Evolutionary conservation across 1,140 invertebrate genomes (phyloP).

Genomic region (Drosophila ambigua): DNA sequence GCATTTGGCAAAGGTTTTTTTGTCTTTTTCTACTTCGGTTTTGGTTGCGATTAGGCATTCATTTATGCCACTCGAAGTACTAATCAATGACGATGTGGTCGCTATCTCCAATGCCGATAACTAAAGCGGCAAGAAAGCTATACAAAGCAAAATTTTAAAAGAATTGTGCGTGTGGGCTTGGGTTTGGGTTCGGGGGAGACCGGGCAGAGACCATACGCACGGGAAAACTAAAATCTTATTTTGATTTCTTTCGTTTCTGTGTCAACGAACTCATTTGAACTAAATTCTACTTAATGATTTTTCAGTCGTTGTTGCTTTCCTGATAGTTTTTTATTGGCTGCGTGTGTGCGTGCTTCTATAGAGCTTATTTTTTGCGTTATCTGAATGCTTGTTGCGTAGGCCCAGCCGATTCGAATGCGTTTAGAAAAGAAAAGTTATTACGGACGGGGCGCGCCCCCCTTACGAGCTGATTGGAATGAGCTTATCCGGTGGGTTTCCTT

Average conservation of each 20-base stretch:
- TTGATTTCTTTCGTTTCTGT: slow-evolving; percentile 77
- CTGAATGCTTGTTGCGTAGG: slow-evolving; percentile 64
- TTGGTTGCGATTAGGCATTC: slow-evolving; percentile 23
- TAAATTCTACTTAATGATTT: slow-evolving; percentile 71
- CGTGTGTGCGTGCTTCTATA: slow-evolving; percentile 33
- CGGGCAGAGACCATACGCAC: slow-evolving; percentile 27
- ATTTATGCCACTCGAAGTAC: slow-evolving; percentile 5
- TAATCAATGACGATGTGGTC: slow-evolving; percentile 39
- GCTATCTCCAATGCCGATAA: slow-evolving; percentile 27
- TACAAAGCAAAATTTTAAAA: background rate
- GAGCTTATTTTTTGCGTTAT: slow-evolving; percentile 37
- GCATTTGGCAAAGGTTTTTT: slow-evolving; percentile 38
- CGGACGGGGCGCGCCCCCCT: slow-evolving; percentile 13
- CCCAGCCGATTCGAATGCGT: slow-evolving; percentile 47
- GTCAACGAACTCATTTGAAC: slow-evolving; percentile 77
- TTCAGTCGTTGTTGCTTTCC: slow-evolving; percentile 45
- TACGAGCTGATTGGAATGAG: slow-evolving; percentile 23
- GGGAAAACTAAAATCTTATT: slow-evolving; percentile 54
- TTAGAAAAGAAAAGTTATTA: slow-evolving; percentile 77
- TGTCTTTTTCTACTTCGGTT: background rate
- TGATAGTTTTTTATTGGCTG: slow-evolving; percentile 28
- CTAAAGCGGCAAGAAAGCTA: background rate
- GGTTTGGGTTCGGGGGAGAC: background rate
- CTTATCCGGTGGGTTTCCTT: too few relatives aligned
- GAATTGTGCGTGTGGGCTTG: slow-evolving; percentile 30